phyloP scores from a whole-genome alignment of 2,113 vertebrate genomes.

The Nibea albiflora region DNA sequence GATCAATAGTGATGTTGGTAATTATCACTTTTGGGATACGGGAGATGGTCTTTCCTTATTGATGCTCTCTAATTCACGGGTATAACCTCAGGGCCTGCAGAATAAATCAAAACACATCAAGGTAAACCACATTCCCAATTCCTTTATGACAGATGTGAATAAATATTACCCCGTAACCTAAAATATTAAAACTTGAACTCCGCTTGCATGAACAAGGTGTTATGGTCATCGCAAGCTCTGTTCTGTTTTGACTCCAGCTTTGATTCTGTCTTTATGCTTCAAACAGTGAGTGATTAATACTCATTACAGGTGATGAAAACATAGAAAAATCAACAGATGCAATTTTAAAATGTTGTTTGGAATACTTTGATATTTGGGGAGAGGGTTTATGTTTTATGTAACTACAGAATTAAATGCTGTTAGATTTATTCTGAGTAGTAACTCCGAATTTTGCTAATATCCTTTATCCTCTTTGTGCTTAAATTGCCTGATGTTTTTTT shows the following conservation, averaged over 20 bases:
- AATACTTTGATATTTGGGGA: slow-evolving; percentile 15
- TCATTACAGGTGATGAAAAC: slow-evolving; percentile 38
- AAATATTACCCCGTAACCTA: slow-evolving; percentile 63
- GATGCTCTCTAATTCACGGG: slow-evolving; percentile 78
- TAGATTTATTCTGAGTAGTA: background rate
- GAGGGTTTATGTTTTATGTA: slow-evolving; percentile 9
- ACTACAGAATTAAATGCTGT: background rate
- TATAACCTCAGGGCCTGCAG: slow-evolving; percentile 74
- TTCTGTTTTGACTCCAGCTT: slow-evolving; percentile 40
- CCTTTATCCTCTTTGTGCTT: background rate
- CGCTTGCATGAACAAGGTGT: slow-evolving; percentile 33
- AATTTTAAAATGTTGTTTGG: slow-evolving; percentile 13
- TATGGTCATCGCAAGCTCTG: slow-evolving; percentile 27
- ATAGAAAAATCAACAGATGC: slow-evolving; percentile 1
- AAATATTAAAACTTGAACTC: slow-evolving; percentile 70
- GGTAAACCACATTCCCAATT: slow-evolving; percentile 74
- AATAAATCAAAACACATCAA: slow-evolving; percentile 83
- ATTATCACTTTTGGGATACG: slow-evolving; percentile 86
- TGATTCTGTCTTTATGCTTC: slow-evolving; percentile 50
- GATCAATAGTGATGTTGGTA: slow-evolving; percentile 86
- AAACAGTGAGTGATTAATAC: slow-evolving; percentile 31
- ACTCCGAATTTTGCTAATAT: background rate
- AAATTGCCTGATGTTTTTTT: background rate
- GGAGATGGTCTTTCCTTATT: slow-evolving; percentile 82
- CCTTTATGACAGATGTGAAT: slow-evolving; percentile 74